Base-by-base conservation (phyloP, 2,888 invertebrate species). In the Orchesella flavescens region DNA sequence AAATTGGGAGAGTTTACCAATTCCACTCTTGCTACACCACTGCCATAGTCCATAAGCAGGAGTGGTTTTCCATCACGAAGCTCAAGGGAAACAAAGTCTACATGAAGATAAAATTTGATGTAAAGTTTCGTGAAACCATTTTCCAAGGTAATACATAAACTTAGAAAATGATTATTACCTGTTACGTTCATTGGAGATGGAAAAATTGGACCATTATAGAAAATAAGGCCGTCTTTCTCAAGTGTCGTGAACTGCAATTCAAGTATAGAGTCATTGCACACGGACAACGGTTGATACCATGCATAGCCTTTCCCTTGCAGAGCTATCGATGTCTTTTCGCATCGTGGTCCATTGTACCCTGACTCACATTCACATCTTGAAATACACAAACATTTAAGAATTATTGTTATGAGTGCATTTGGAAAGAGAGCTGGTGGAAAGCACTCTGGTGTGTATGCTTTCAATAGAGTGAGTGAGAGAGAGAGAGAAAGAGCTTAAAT, bases 221-320 rank as follows among this genome's bases (percentile, higher is more conserved):
- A 95, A 55, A 99, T 92, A 12, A 98, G 92, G 2, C 96, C 97
- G 90, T 95, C 93, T 61, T 93, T 93, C 34, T 92, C 91, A 12
- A 12, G 13, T 0, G 98, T 94, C 57, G 94, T 93, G 88, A 99
- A 93, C 87, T 96, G 95, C 80, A 99, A 89, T 83, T 94, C 94
- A 79, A 97, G 93, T 87, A 93, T 93, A 0, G 96, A 95, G 79
- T 95, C 94, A 86, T 94, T 94, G 90, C 98, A 98, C 5, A 96
- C 94, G 46, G 95, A 94, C 46, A 97, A 93, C 0, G 97, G 93
- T 0, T 95, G 94, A 91, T 97, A 97, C 92, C 98, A 94, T 0
- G 98, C 97, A 93, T 95, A 98, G 12, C 97, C 97, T 88, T 94
- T 93, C n/a, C 97, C 96, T 85, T 93, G 93, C 91, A 98, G 98